These are phyloP conservation scores for Paramormyrops kingsleyae DNA, from an alignment of 2,113 vertebrate species.

Conservation along the genomic window DNA sequence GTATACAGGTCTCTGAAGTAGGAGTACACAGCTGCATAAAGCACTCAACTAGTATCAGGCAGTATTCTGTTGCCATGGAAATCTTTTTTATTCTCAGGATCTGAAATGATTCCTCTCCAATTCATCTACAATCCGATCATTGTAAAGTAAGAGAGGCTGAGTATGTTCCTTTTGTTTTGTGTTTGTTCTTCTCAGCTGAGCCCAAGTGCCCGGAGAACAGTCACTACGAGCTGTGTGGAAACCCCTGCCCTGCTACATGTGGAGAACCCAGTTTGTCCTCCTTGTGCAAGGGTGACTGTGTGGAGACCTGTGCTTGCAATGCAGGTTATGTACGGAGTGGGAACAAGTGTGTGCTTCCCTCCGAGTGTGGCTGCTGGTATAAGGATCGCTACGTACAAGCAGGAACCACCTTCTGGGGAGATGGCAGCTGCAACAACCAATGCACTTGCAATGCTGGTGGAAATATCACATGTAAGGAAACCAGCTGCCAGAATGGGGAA, in stretches of 20 bases:
- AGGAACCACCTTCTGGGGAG: constrained; percentile 52
- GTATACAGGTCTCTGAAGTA: neutral
- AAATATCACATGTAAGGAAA: constrained; percentile 42
- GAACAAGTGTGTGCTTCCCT: constrained; percentile 45
- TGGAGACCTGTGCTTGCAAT: constrained; percentile 60
- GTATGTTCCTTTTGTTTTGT: neutral
- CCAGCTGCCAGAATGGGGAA: constrained; percentile 39
- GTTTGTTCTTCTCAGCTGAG: constrained; percentile 16
- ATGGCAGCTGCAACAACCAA: constrained; percentile 40
- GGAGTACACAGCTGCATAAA: neutral
- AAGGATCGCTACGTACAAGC: constrained; percentile 54
- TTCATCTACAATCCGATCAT: neutral
- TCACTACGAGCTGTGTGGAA: constrained; percentile 58
- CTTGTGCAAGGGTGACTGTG: constrained; percentile 51
- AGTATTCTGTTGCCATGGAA: neutral
- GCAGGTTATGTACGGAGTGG: constrained; percentile 52
- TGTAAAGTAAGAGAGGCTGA: neutral
- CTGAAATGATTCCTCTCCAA: neutral
- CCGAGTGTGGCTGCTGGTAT: constrained; percentile 62
- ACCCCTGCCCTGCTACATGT: constrained; percentile 59
- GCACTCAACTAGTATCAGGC: neutral
- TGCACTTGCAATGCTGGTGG: constrained; percentile 51
- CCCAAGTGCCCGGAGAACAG: constrained; percentile 57
- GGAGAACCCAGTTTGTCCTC: constrained; percentile 38
- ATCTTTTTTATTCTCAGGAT: neutral